These are phyloP conservation scores for Dolichallabes microphthalmus DNA, from an alignment of 2,113 vertebrate genomes.

Conservation along the genomic window DNA sequence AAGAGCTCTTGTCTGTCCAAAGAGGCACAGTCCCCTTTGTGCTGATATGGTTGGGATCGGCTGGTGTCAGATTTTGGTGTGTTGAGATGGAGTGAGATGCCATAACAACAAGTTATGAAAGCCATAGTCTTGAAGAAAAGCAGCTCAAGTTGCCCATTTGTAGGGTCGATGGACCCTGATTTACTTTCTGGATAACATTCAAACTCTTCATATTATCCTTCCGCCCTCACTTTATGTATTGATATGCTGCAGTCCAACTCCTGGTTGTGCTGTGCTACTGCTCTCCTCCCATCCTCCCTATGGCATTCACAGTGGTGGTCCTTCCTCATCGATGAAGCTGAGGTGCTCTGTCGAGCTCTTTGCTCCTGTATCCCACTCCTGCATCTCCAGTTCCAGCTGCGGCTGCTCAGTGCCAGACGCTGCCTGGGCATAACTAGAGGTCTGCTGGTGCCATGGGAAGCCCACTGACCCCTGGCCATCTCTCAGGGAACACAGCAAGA, in stretches of 20 bases:
- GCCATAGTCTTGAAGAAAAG: background rate
- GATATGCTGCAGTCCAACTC: slow-evolving; percentile 31
- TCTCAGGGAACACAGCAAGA: slow-evolving; percentile 54
- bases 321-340: slow-evolving; percentile 79
- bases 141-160: slow-evolving; percentile 8
- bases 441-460: slow-evolving; percentile 52
- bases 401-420: slow-evolving; percentile 23
- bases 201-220: slow-evolving; percentile 19
- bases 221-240: slow-evolving; percentile 6
- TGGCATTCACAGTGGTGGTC: slow-evolving; percentile 66
- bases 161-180: background rate
- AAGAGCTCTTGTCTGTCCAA: background rate
- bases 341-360: slow-evolving; percentile 68
- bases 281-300: background rate
- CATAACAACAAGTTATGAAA: slow-evolving; percentile 15
- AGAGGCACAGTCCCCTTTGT: slow-evolving; percentile 12
- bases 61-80: slow-evolving; percentile 38
- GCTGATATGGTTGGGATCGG: slow-evolving; percentile 40
- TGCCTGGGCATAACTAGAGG: slow-evolving; percentile 36
- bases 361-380: slow-evolving; percentile 60
- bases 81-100: slow-evolving; percentile 14
- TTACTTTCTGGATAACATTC: slow-evolving; percentile 6
- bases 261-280: slow-evolving; percentile 27
- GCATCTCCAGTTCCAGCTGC: slow-evolving; percentile 73
- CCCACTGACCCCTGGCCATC: slow-evolving; percentile 35